A percentile compares a stretch with the other conserved stretches of the same genome.
Evolutionary conservation across 2,113 vertebrate species (phyloP).

Genomic region (Sebastes fasciatus): DNA sequence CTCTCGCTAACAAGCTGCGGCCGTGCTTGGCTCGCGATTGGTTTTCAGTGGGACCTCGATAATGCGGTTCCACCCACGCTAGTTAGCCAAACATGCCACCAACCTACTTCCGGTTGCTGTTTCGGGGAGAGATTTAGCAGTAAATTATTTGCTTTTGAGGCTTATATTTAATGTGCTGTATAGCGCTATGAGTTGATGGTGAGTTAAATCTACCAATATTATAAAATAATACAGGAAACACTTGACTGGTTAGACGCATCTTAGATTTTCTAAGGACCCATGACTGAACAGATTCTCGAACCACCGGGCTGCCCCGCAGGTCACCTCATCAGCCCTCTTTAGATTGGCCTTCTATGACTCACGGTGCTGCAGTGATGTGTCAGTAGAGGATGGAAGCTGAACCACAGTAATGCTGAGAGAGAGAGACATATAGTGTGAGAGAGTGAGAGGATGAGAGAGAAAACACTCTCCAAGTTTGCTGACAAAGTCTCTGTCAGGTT

Average conservation of each 20-base stretch:
- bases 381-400: conserved; percentile 37
- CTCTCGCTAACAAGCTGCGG: too few species aligned
- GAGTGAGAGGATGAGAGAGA: background rate
- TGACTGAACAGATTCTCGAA: background rate
- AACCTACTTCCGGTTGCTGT: background rate
- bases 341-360: conserved; percentile 35
- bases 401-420: conserved; percentile 29
- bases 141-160: background rate
- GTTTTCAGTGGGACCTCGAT: too few species aligned
- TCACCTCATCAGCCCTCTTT: conserved; percentile 16
- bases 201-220: background rate
- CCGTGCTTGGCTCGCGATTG: too few species aligned
- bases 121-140: background rate
- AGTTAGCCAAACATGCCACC: background rate
- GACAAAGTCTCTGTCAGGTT: conserved; percentile 70
- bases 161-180: background rate
- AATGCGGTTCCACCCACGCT: background rate
- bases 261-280: background rate
- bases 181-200: background rate
- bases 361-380: conserved; percentile 54
- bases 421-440: conserved; percentile 4
- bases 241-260: background rate
- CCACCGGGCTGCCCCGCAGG: conserved; percentile 5
- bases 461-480: conserved; percentile 46
- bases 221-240: background rate